Base-by-base conservation (phyloP, 2,797 vertebrate genomes). In the Rhincodon typus region DNA sequence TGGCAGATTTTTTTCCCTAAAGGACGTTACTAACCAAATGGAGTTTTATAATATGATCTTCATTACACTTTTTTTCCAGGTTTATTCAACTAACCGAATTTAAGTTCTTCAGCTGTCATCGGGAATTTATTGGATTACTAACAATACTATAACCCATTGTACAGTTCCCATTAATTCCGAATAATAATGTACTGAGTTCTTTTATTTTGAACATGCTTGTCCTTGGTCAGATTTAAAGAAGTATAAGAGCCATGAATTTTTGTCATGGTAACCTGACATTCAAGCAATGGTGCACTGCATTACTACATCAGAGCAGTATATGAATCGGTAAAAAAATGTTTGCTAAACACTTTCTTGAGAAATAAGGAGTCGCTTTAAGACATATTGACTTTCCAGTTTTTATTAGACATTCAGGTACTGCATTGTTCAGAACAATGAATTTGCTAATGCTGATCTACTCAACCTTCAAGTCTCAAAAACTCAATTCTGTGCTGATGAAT, bases 381-480 rank as follows among this genome's bases (percentile, higher is more conserved):
- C 38, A 21, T 66, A 93, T 38, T 38, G 62, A 67, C 38, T 93
- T 66, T 88, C 17, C 62, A 93, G n/a, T 42, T 67, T 67, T 93
- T 25, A 93, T 93, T 93, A 67, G 8, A 69, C 66, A 69, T 93
- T 93, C 62, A 42, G n/a, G 23, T 69, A 42, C 66, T 69, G 34
- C 19, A 12, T 42, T 42, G 90, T 93, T 69, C 23, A 69, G 46
- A 84, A 42, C 38, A 42, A 38, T 93, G 90, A 42, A 69, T 93
- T 42, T 69, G 38, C 90, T 93, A n/a, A 38, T 69, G 62, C 90
- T 93, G 62, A 93, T 93, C 62, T 93, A 69, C 23, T 42, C 90
- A 93, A n/a, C n/a, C 66, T 69, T 93, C 90, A 93, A 69, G 42
- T n/a, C 21, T 38, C 90, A 69, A 93, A 93, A 93, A 7, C 90